Evolutionary conservation across 2,888 invertebrate genomes (phyloP), one percentile per base, ranked within the genome.

Genomic region (Euclidia mi): DNA sequence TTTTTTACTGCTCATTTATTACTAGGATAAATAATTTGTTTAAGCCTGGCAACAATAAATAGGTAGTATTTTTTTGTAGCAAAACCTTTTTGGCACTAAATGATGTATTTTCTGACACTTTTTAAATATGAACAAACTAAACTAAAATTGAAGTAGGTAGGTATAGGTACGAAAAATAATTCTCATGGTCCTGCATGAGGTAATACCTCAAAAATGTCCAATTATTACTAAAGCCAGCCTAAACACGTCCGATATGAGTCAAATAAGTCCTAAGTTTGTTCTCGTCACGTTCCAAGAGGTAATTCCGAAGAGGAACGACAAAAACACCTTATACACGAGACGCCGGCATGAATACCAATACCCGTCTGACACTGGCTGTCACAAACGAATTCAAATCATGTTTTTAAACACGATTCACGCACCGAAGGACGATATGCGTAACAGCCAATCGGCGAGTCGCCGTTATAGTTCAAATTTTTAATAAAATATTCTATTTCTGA

Each of bases 201-300:
- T 14, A 38, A 40, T 37, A 15, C 25, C 9, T 10, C 37, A 51
- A 56, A 56, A 42, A 48, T 35, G 31, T 28, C 9, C 29, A 51
- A 69, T 61, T 63, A 50, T 42, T 59, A 49, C 48, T 41, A 49
- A 66, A 57, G 29, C 55, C 45, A 55, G 55, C 56, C 43, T 63
- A 56, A 65, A 65, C 52, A 59, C 32, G 65, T 50, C 11, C 57
- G 43, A 60, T 57, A 50, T 62, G 73, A 79, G 73, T 78, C 67
- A 68, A 71, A 60, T 50, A 52, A 44, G 49, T 42, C 44, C 53
- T 53, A 63, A 62, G 62, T 63, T 65, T 71, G 81, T 87, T 88
- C 89, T 81, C 84, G 83, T 90, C 92, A 92, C 92, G 91, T 92
- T 79, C 45, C 81, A 77, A 87, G 84, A 89, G 85, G 89, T 85